These are phyloP conservation scores for Platichthys stellatus DNA, from an alignment of 2,113 vertebrate genomes.

Conservation along the genomic window DNA sequence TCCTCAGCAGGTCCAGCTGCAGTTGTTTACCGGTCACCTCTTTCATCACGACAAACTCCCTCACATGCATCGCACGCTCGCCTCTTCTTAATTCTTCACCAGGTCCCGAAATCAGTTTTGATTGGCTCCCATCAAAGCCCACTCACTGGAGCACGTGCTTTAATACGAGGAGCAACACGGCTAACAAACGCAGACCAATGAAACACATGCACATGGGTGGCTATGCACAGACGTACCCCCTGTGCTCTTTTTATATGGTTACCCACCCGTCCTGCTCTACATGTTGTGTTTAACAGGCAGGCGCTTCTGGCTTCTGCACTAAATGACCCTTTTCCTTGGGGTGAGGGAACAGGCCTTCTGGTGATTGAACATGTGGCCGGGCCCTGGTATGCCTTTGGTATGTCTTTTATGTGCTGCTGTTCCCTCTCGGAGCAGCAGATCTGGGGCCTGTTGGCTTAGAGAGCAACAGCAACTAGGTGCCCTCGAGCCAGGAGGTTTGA, in stretches of 20 bases:
- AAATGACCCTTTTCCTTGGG: conserved; percentile 35
- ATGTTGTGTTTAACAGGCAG: conserved; percentile 52
- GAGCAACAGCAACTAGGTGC: conserved; percentile 7
- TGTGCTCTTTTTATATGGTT: conserved; percentile 45
- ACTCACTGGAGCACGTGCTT: conserved; percentile 4
- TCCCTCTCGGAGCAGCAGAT: conserved; percentile 1
- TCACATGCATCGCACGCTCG: background rate
- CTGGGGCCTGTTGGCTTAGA: conserved; percentile 8
- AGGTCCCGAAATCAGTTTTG: conserved; percentile 12
- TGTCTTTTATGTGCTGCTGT: conserved; percentile 62
- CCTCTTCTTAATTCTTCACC: conserved; percentile 16
- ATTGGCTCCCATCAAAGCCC: conserved; percentile 36
- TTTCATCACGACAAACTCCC: conserved; percentile 50
- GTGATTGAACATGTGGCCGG: conserved; percentile 51
- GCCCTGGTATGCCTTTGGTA: conserved; percentile 50
- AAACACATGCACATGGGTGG: conserved; percentile 35
- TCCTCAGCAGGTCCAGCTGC: conserved; percentile 45
- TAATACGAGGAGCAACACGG: conserved; percentile 37
- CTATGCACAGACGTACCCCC: conserved; percentile 13
- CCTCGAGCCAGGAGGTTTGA: conserved; percentile 38
- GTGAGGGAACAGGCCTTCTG: conserved; percentile 35
- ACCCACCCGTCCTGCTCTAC: conserved; percentile 16
- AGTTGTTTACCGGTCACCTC: conserved; percentile 55
- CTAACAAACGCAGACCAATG: conserved; percentile 9
- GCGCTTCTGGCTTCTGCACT: conserved; percentile 20